phyloP scores from a whole-genome alignment of 2,888 invertebrate genomes.

The Portevinia maculata region DNA sequence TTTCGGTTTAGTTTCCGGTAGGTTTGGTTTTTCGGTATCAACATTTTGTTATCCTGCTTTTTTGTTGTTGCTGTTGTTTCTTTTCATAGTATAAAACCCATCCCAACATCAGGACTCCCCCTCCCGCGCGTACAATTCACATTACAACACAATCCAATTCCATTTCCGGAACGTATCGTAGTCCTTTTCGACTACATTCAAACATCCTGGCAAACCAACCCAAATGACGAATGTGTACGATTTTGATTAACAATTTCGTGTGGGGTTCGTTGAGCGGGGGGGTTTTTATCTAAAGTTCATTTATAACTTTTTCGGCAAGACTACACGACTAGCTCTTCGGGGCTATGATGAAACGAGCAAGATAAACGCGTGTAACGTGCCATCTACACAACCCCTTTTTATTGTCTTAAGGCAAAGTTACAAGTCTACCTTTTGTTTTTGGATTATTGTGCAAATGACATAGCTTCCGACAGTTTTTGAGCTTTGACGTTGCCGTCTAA shows the following conservation, averaged over 20 bases:
- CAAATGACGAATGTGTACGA: slow-evolving; percentile 73
- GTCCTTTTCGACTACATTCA: slow-evolving; percentile 14
- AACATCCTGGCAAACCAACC: slow-evolving; percentile 18
- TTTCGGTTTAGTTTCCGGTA: slow-evolving; percentile 73
- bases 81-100: slow-evolving; percentile 8
- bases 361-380: slow-evolving; percentile 67
- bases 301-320: slow-evolving; percentile 57
- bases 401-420: slow-evolving; percentile 51
- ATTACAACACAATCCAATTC: slow-evolving; percentile 67
- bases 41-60: slow-evolving; percentile 46
- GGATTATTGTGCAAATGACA: slow-evolving; percentile 60
- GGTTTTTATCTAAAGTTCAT: slow-evolving; percentile 72
- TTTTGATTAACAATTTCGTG: slow-evolving; percentile 73
- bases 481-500: slow-evolving; percentile 32
- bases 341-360: slow-evolving; percentile 64
- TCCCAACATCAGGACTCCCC: background rate
- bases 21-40: slow-evolving; percentile 66
- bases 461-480: slow-evolving; percentile 22
- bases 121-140: slow-evolving; percentile 3
- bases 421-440: slow-evolving; percentile 24
- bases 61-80: background rate
- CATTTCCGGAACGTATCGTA: slow-evolving; percentile 60
- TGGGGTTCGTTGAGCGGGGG: slow-evolving; percentile 32
- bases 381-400: slow-evolving; percentile 37
- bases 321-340: slow-evolving; percentile 23